Evolutionary conservation across 1,140 invertebrate species (phyloP).

Genomic region (Wiebesia pumilae): DNA sequence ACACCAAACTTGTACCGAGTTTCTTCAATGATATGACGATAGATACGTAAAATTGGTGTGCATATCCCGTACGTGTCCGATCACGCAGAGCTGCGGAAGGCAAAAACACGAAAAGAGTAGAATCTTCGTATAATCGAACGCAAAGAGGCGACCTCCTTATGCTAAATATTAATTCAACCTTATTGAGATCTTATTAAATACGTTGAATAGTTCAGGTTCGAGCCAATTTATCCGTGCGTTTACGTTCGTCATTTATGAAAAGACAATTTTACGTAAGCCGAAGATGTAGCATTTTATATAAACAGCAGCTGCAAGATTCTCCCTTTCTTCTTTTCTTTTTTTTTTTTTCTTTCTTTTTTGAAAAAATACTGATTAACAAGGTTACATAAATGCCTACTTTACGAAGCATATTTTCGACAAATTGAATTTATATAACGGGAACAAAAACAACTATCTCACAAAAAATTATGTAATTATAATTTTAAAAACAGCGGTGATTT

Average conservation of each 20-base stretch:
- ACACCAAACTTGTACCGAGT: no score
- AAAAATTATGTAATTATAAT: not conserved
- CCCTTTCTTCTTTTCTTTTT: no score
- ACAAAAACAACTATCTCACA: not conserved
- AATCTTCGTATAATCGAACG: not conserved
- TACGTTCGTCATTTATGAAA: not conserved
- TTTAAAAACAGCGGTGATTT: not conserved
- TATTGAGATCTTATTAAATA: not conserved
- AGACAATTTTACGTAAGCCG: no score
- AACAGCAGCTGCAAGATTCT: not conserved
- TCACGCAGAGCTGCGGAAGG: no score
- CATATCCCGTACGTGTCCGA: no score
- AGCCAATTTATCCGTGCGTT: not conserved
- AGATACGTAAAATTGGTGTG: no score
- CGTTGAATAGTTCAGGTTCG: not conserved
- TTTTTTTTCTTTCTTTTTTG: no score
- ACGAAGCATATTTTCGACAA: not conserved
- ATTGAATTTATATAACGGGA: not conserved
- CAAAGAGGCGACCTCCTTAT: not conserved
- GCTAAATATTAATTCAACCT: not conserved
- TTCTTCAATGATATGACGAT: not conserved
- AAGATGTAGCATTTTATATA: not conserved
- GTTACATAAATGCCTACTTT: no score
- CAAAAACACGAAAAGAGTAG: not conserved
- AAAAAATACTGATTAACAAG: no score